Evolutionary conservation across 1,140 invertebrate species (phyloP), one percentile per base, ranked within the genome.

Genomic region (Popillia japonica): DNA sequence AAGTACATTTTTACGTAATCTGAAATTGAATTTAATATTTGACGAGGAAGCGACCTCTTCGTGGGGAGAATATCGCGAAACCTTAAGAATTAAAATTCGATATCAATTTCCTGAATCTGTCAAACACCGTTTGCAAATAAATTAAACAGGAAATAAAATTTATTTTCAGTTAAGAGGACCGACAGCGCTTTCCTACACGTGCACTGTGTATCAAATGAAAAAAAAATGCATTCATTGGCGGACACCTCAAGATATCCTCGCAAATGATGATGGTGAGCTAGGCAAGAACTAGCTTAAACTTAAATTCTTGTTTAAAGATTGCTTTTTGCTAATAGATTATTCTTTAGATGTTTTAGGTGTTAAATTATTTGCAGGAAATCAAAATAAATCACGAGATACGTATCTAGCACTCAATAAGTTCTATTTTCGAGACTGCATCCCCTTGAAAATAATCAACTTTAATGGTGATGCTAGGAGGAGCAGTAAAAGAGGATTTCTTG

Each of bases 131-230:
- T 55, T 55, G 48, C 48, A 55, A 55, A 55, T 55, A 55, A 55
- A 55, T 55, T 55, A 55, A 55, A 55, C 48, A 55, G 48, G 48
- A 55, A 55, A 55, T n/a, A 55, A 55, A 55, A 14, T 17, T 55
- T 55, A 55, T 55, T 55, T 55, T 55, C 48, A n/a, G 14, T 55
- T 55, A 55, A 55, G 48, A 55, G 48, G 48, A 55, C 48, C 48
- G 48, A 55, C 48, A 55, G 48, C 14, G 48, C 14, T 55, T 55
- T 55, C 48, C 14, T 55, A 55, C 48, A 55, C 48, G 48, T 55
- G 48, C 17, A 55, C 48, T 55, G 48, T 55, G 48, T 55, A 55
- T 55, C 48, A 55, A 55, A 17, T 55, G 48, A 55, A 55, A 55
- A 55, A n/a, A 55, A 55, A 55, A 55, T 55, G 48, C 48, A 55